These are phyloP conservation scores for Galleria mellonella DNA, from an alignment of 1,140 invertebrate genomes.

Conservation along the genomic window DNA sequence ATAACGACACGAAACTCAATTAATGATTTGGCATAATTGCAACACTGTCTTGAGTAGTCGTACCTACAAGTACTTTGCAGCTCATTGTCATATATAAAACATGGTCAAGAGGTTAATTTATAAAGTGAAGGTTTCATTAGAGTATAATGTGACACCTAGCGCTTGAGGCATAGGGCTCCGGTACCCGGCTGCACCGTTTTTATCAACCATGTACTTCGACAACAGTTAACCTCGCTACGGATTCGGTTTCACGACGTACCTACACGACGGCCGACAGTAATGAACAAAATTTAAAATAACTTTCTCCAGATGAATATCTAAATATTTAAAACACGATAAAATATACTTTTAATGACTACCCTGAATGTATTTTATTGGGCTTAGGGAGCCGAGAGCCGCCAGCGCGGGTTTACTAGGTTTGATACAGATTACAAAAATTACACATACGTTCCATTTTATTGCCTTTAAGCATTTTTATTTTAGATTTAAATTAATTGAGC, in stretches of 20 bases:
- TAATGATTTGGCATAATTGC: too few relatives aligned
- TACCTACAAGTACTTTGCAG: too few relatives aligned
- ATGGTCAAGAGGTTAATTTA: constrained; percentile 1
- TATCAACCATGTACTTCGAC: constrained; percentile 1
- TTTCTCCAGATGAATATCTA: constrained; percentile 67
- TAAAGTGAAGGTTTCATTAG: constrained; percentile 3
- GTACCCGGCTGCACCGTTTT: neutral
- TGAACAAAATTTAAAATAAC: constrained; percentile 55
- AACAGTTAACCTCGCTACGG: constrained; percentile 18
- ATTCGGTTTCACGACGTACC: constrained; percentile 42
- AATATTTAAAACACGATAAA: constrained; percentile 69
- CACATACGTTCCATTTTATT: constrained; percentile 50
- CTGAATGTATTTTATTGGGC: constrained; percentile 57
- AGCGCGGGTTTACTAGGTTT: constrained; percentile 24
- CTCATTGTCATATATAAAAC: neutral
- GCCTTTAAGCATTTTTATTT: constrained; percentile 49
- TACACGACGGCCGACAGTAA: constrained; percentile 29
- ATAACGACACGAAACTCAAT: too few relatives aligned
- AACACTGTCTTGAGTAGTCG: too few relatives aligned
- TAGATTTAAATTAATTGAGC: constrained; percentile 60
- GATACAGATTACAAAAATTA: constrained; percentile 58
- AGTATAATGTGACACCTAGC: constrained; percentile 1
- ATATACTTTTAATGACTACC: constrained; percentile 65
- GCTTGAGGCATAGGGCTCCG: too few relatives aligned
- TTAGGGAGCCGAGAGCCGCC: constrained; percentile 24